Conservation (phyloP, 1,140 invertebrate genomes). For the Halyomorpha halys region DNA sequence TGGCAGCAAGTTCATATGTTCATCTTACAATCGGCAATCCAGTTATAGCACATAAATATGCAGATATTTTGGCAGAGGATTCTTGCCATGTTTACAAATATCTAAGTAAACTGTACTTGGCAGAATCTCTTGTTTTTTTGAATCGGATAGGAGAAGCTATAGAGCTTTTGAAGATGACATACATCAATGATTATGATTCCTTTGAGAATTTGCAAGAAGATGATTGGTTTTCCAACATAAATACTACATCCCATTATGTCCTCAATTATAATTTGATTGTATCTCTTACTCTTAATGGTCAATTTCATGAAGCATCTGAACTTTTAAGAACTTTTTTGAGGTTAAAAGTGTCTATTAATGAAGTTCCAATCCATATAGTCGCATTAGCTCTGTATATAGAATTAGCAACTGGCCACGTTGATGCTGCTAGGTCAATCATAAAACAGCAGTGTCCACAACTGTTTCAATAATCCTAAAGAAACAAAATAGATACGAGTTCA, state of each 20-base stretch:
- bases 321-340: slow-evolving; percentile 51
- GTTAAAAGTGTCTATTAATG: slow-evolving; percentile 43
- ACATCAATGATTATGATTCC: slow-evolving; percentile 48
- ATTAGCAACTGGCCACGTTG: slow-evolving; percentile 52
- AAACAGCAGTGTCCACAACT: slow-evolving; percentile 41
- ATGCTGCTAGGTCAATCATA: slow-evolving; percentile 43
- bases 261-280: slow-evolving; percentile 73
- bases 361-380: slow-evolving; percentile 58
- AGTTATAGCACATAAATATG: slow-evolving; percentile 56
- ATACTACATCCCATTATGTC: slow-evolving; percentile 52
- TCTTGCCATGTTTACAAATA: slow-evolving; percentile 57
- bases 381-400: slow-evolving; percentile 63
- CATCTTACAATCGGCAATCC: slow-evolving; percentile 76
- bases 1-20: slow-evolving; percentile 72
- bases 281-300: slow-evolving; percentile 61
- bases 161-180: slow-evolving; percentile 69
- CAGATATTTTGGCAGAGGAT: slow-evolving; percentile 56
- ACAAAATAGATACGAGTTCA: no score
- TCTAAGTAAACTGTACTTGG: slow-evolving; percentile 77
- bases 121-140: slow-evolving; percentile 75
- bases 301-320: slow-evolving; percentile 59
- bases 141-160: slow-evolving; percentile 75
- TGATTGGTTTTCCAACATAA: slow-evolving; percentile 59
- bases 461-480: slow-evolving; percentile 8
- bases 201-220: slow-evolving; percentile 18